Evolutionary conservation across 2,113 vertebrate species (phyloP), one percentile per base, ranked within the genome.

Genomic region (Sinocyclocheilus anophthalmus): DNA sequence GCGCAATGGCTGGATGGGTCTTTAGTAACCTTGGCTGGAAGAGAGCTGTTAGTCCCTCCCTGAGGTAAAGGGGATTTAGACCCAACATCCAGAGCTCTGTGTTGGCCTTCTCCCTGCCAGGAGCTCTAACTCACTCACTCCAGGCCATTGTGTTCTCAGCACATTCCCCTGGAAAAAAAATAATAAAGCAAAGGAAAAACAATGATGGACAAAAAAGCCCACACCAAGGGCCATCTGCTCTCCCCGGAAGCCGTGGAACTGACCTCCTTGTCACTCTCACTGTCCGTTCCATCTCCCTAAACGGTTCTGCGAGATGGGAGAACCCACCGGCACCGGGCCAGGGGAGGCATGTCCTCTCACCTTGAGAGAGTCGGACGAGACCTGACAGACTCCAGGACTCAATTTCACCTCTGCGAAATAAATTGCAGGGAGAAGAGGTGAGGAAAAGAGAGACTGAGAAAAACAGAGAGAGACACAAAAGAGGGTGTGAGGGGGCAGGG

Each of bases 301-400:
- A 87, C 76, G 86, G 80, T 88, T 87, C 76, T 91, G 88, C 79
- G 65, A 91, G 89, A 86, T 75, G 83, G 61, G 79, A 76, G 85
- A 75, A 87, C 83, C 83, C 83, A 87, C 79, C 85, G 88, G 90
- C 88, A 50, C 72, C 63, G 61, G 70, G 87, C 88, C 76, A 87
- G 87, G 86, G 88, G 87, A 88, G 87, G 90, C 70, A 50, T 45
- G 87, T 91, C 88, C 90, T 89, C 86, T 89, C 88, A 91, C 88
- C 90, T 91, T 88, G 83, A 84, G 86, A 88, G 79, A 91, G 76
- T 59, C 30, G 37, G 76, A 90, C 87, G 85, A 85, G 84, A 84
- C 89, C 90, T 88, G 88, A 93, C 91, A 92, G 88, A 86, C 80
- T 76, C 70, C 85, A 83, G 85, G 79, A 82, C 85, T 86, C 85